Base-by-base conservation (phyloP, 2,888 invertebrate genomes). In the Pandemis corylana region DNA sequence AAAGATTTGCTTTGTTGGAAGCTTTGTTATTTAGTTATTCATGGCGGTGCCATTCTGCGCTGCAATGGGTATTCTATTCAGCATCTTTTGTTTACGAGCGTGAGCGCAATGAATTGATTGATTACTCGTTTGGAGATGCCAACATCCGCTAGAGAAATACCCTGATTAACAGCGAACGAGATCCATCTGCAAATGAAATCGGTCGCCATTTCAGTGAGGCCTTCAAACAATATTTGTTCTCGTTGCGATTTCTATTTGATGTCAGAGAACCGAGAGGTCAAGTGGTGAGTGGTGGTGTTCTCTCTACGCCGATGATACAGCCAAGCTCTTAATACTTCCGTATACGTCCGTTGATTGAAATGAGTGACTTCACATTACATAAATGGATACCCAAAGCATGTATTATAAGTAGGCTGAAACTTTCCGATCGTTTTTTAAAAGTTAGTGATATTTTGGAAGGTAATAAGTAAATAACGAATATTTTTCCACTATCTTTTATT, bases 91-190 rank as follows among this genome's bases (percentile, higher is more conserved):
- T 75, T 67, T 53, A 75, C 44, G 66, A 75, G 15, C 62, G 41
- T 44, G 15, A 36, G 51, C 42, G 70, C 62, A 66, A 61, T 66
- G 74, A 71, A 83, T 82, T 82, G 83, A 87, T 84, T 82, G 83
- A 84, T 86, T 84, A 81, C 76, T 76, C 81, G 79, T 80, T 78
- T 76, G 71, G 80, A 78, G 80, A 81, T 77, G 81, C 81, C 80
- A 76, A 81, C 81, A 82, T 80, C 80, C 82, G 80, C 80, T 83
- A 83, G 77, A 84, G 77, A 84, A 88, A 84, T 84, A 84, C 84
- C 80, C 82, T 86, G 84, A 87, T 87, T 86, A 86, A 83, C 81
- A 80, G 77, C 77, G 67, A 82, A 82, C 79, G 80, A 76, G 79
- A 77, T 78, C 80, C 78, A 77, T 79, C 78, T 80, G 77, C 77